phyloP scores from a whole-genome alignment of 2,113 vertebrate genomes.

The Etheostoma cragini region DNA sequence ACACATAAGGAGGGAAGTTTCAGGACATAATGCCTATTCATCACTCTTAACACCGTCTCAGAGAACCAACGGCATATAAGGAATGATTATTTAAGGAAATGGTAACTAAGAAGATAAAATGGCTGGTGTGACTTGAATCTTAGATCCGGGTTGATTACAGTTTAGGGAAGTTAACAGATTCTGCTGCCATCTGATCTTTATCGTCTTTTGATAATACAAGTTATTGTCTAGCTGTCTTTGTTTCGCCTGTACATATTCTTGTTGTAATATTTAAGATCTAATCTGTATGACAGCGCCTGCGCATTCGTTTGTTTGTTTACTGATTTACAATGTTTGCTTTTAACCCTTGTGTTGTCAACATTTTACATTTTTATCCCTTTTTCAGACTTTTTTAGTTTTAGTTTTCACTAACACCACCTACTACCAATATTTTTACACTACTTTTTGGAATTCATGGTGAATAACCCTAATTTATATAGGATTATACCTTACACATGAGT shows the following conservation, averaged over 20 bases:
- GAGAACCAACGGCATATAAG: background rate
- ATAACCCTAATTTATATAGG: no score
- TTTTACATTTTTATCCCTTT: no score
- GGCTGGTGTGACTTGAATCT: background rate
- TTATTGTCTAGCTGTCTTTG: background rate
- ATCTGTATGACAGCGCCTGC: background rate
- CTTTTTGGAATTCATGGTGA: no score
- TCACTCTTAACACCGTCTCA: background rate
- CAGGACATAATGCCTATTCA: slow-evolving; percentile 41
- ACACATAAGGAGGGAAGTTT: slow-evolving; percentile 61
- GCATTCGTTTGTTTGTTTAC: no score
- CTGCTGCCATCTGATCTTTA: background rate
- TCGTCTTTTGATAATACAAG: background rate
- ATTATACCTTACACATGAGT: no score
- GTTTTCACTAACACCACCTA: no score
- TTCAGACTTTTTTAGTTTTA: no score
- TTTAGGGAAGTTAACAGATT: background rate
- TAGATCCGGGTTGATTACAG: background rate
- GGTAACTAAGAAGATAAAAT: background rate
- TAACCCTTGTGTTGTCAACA: no score
- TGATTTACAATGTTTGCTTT: no score
- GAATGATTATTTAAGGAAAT: background rate
- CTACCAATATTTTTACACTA: no score
- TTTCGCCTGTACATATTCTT: background rate
- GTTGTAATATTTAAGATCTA: background rate